A percentile compares a stretch with the other conserved stretches of the same genome.
Evolutionary conservation across 2,113 vertebrate species (phyloP).

Genomic region (Amblyornis subalaris): DNA sequence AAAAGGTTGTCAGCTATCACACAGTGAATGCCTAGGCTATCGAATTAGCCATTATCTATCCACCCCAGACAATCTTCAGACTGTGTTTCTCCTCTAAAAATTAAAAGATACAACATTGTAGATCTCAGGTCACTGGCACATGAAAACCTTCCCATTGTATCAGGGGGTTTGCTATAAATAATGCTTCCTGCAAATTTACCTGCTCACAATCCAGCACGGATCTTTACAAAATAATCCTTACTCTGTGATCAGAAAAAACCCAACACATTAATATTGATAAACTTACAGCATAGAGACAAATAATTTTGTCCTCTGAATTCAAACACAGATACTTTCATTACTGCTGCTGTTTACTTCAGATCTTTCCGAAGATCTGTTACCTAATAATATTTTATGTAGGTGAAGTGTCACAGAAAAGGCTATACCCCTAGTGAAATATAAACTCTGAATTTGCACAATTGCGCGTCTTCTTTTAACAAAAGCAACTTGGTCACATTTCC

Average conservation of each 20-base stretch:
- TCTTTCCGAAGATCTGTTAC: background rate
- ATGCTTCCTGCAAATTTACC: background rate
- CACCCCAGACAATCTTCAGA: background rate
- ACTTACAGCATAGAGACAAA: background rate
- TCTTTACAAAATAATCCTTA: background rate
- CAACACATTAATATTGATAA: background rate
- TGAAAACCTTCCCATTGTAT: background rate
- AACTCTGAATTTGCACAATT: background rate
- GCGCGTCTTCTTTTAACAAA: background rate
- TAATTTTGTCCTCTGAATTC: background rate
- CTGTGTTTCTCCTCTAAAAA: background rate
- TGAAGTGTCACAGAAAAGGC: conserved; percentile 28
- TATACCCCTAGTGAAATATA: background rate
- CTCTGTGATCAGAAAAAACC: background rate
- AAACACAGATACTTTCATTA: background rate
- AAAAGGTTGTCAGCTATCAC: background rate
- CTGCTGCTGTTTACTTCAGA: background rate
- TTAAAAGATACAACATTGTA: background rate
- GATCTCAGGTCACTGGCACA: background rate
- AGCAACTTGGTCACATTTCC: background rate
- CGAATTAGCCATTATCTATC: background rate
- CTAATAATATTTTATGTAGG: conserved; percentile 24
- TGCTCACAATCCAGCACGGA: background rate
- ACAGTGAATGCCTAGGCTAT: background rate
- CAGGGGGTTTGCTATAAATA: background rate